A percentile compares a stretch with the other conserved stretches of the same genome.
Evolutionary conservation across 2,888 invertebrate genomes (phyloP).

Genomic region (Drosophila lacicola): DNA sequence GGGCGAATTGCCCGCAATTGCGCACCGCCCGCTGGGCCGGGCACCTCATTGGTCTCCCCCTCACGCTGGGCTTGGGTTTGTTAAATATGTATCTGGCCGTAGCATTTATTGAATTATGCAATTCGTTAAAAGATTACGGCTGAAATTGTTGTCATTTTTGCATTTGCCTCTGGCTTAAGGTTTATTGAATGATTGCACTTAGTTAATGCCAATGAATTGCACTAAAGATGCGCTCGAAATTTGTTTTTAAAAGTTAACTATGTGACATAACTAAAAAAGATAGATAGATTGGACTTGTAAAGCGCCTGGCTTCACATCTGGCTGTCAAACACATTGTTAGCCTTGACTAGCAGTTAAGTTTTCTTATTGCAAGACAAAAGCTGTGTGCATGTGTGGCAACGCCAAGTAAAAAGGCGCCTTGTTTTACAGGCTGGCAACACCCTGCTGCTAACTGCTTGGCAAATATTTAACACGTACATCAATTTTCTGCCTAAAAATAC

Average conservation of each 20-base stretch:
- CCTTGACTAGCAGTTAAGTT: no score
- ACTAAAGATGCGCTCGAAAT: conserved; percentile 2
- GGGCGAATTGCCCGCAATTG: conserved; percentile 51
- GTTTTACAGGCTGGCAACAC: no score
- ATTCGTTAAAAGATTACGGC: conserved; percentile 77
- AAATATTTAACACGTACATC: no score
- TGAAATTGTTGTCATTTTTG: conserved; percentile 50
- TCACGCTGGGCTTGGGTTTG: neutral
- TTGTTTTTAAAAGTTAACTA: neutral
- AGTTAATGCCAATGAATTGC: conserved; percentile 31
- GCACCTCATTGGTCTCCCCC: neutral
- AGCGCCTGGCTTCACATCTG: no score
- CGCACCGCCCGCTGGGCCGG: neutral
- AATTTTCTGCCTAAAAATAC: no score
- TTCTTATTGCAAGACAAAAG: no score
- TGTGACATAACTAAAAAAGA: neutral
- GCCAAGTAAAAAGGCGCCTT: no score
- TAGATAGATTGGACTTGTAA: neutral
- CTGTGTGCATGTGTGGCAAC: no score
- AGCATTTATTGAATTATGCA: conserved; percentile 78
- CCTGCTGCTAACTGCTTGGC: no score
- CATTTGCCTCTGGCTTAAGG: conserved; percentile 43
- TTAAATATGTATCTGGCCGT: conserved; percentile 10
- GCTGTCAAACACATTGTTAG: no score
- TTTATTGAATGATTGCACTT: conserved; percentile 76